These are phyloP conservation scores for Drosophila subquinaria DNA, from an alignment of 2,888 invertebrate species.

Conservation along the genomic window DNA sequence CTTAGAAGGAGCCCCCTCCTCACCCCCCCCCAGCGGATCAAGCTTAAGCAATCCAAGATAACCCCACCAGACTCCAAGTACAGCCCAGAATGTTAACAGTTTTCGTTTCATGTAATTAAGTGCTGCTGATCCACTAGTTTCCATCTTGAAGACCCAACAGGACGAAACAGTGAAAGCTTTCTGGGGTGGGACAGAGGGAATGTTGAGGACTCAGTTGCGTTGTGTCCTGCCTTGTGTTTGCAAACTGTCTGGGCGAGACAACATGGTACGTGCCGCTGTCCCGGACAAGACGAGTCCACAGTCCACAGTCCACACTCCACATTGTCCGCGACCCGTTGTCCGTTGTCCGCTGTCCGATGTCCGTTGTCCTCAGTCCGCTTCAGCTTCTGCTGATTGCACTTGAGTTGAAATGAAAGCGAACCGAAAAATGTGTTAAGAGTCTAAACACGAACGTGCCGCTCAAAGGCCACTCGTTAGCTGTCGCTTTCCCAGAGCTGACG, in stretches of 20 bases:
- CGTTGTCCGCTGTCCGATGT: too few relatives aligned
- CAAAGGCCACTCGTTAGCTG: conserved; percentile 78
- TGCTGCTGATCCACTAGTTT: conserved; percentile 80
- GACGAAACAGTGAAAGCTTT: conserved; percentile 62
- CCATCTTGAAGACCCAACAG: conserved; percentile 61
- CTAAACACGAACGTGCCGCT: conserved; percentile 78
- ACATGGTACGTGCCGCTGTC: conserved; percentile 64
- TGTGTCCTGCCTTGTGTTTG: conserved; percentile 59
- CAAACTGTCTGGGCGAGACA: conserved; percentile 80
- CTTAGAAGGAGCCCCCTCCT: conserved; percentile 35
- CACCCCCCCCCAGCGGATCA: background rate
- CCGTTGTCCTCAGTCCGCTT: too few relatives aligned
- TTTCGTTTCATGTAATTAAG: conserved; percentile 81
- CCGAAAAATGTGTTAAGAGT: conserved; percentile 77
- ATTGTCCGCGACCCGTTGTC: conserved; percentile 8
- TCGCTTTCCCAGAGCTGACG: conserved; percentile 20
- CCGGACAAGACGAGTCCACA: conserved; percentile 15
- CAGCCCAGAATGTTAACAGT: conserved; percentile 71
- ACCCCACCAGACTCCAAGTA: background rate
- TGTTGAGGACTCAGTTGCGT: conserved; percentile 14
- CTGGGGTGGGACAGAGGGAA: conserved; percentile 7
- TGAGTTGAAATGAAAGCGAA: conserved; percentile 58
- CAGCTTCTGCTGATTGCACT: conserved; percentile 73
- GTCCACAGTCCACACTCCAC: conserved; percentile 5
- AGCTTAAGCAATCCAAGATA: background rate